Conservation (phyloP, 53 echinoderm and acorn worm genomes). For the Crossaster papposus region DNA sequence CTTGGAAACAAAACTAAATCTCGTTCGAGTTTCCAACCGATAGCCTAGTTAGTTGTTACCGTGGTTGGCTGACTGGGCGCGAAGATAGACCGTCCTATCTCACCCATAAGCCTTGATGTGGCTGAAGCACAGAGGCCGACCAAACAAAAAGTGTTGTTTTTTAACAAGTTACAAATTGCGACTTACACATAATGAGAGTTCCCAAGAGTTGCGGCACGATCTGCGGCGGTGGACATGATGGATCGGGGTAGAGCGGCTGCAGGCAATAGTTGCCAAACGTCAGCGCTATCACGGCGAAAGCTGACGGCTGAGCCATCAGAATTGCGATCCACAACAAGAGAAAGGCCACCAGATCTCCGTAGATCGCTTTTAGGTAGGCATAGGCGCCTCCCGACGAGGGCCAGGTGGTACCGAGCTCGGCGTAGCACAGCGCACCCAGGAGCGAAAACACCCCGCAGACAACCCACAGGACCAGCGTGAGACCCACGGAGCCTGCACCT, state of each 20-base stretch:
- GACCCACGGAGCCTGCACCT: slow-evolving; percentile 81
- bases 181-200: slow-evolving; percentile 72
- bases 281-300: slow-evolving; percentile 71
- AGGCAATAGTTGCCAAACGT: slow-evolving; percentile 81
- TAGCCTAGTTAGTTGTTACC: no score
- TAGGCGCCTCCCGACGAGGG: slow-evolving; percentile 80
- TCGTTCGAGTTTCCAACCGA: no score
- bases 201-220: slow-evolving; percentile 61
- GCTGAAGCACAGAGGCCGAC: neutral
- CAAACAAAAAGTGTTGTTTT: neutral
- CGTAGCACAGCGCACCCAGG: slow-evolving; percentile 83
- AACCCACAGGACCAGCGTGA: slow-evolving; percentile 79
- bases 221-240: slow-evolving; percentile 71
- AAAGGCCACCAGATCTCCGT: slow-evolving; percentile 79
- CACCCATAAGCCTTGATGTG: neutral
- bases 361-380: slow-evolving; percentile 77
- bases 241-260: slow-evolving; percentile 81
- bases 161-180: neutral
- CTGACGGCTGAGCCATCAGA: slow-evolving; percentile 75
- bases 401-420: slow-evolving; percentile 83
- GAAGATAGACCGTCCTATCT: neutral
- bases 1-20: neutral
- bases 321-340: slow-evolving; percentile 77
- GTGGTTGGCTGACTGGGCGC: no score
- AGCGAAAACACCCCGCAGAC: slow-evolving; percentile 83